Percentiles rank a stretch among this genome's conserved stretches.
Evolutionary conservation across 1,140 invertebrate species (phyloP).

Genomic region (Dolichoris vasculosae): DNA sequence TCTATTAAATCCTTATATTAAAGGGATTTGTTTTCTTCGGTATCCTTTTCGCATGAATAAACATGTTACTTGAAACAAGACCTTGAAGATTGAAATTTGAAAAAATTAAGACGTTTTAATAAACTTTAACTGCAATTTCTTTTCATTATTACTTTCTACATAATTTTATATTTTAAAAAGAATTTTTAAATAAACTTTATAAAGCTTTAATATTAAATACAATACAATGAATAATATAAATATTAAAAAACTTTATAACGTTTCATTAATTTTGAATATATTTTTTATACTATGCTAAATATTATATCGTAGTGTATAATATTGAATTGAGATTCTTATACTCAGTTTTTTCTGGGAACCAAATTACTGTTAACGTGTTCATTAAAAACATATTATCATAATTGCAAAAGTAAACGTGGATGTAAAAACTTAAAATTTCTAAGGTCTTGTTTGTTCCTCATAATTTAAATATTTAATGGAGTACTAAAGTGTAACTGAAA

Average conservation of each 20-base stretch:
- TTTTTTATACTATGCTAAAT: no score
- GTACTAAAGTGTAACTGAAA: conserved; percentile 54
- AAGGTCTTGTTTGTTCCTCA: conserved; percentile 8
- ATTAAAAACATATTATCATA: not conserved
- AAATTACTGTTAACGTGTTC: no score
- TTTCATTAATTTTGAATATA: no score
- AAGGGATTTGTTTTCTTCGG: conserved; percentile 43
- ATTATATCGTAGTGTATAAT: no score
- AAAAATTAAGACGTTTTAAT: not conserved
- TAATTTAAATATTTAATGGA: conserved; percentile 23
- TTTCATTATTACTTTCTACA: not conserved
- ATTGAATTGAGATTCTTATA: not conserved
- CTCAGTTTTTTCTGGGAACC: no score
- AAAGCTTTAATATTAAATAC: not conserved
- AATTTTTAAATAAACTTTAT: not conserved
- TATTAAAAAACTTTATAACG: no score
- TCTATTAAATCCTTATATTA: conserved; percentile 24
- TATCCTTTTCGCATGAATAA: conserved; percentile 37
- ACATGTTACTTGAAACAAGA: conserved; percentile 43
- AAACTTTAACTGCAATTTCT: conserved; percentile 8
- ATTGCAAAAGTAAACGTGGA: not conserved
- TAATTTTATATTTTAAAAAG: not conserved
- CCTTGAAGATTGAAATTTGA: conserved; percentile 43
- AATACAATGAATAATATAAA: not conserved
- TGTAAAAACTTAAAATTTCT: not conserved